Percentiles rank a stretch among this genome's conserved stretches.
Evolutionary conservation across 2,888 invertebrate species (phyloP).

Genomic region (Apocheima hispidaria): DNA sequence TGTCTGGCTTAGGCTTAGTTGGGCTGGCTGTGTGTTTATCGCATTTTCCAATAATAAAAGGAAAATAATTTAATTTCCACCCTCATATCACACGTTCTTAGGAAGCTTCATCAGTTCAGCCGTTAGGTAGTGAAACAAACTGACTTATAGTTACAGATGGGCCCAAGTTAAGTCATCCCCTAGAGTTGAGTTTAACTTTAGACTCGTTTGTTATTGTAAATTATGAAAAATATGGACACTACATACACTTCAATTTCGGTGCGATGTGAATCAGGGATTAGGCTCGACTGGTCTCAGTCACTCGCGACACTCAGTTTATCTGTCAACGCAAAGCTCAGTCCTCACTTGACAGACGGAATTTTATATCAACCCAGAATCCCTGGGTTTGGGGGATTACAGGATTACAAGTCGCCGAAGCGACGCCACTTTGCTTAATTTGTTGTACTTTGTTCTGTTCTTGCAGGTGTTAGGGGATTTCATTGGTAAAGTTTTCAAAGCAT

Average conservation of each 20-base stretch:
- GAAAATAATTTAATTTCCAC: no score
- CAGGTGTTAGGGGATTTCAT: not conserved
- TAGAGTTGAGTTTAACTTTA: no score
- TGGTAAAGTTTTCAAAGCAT: not conserved
- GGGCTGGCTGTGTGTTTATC: no score
- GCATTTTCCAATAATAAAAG: no score
- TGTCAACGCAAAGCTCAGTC: conserved; percentile 35
- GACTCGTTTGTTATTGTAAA: no score
- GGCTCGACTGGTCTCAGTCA: not conserved
- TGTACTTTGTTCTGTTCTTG: conserved; percentile 10
- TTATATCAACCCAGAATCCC: conserved; percentile 36
- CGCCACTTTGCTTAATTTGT: conserved; percentile 35
- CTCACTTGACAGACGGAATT: conserved; percentile 36
- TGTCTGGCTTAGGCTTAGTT: not conserved
- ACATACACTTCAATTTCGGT: not conserved
- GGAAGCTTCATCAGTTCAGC: no score
- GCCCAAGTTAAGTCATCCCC: no score
- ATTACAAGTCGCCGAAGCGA: conserved; percentile 19
- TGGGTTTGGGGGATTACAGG: conserved; percentile 35
- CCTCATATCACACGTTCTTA: no score
- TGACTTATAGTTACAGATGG: no score
- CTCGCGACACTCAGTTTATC: not conserved
- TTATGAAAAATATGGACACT: no score
- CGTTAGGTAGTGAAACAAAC: no score
- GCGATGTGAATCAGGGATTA: not conserved